Evolutionary conservation across 64 coral and sea anemone species (phyloP).

Genomic region (Trachythela sp.): DNA sequence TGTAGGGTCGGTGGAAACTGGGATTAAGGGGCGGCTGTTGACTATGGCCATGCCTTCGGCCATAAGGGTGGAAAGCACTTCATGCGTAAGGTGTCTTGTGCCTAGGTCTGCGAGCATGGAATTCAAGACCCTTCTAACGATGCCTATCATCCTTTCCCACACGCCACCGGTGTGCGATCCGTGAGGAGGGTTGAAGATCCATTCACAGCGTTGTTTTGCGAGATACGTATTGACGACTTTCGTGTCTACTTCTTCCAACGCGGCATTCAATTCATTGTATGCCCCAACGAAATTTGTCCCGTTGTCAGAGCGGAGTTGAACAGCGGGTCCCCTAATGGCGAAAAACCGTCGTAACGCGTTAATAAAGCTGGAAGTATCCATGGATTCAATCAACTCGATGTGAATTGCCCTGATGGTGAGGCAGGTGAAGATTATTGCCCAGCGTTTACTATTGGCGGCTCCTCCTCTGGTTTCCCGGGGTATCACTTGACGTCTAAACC

Average conservation of each 20-base stretch:
- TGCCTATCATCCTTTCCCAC: slow-evolving; percentile 51
- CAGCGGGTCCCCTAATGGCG: slow-evolving; percentile 30
- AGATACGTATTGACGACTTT: slow-evolving; percentile 18
- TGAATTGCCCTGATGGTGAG: neutral
- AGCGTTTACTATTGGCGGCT: neutral
- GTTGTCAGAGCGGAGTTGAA: slow-evolving; percentile 51
- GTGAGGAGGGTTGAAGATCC: slow-evolving; percentile 48
- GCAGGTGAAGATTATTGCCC: neutral
- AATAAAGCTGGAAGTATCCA: slow-evolving; percentile 62
- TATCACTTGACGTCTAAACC: neutral
- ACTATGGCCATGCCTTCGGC: slow-evolving; percentile 53
- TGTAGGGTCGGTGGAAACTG: slow-evolving; percentile 37
- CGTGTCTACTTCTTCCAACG: neutral
- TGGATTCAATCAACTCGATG: slow-evolving; percentile 3
- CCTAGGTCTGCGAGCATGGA: slow-evolving; percentile 24
- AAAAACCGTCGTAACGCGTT: slow-evolving; percentile 61
- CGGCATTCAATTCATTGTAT: slow-evolving; percentile 30
- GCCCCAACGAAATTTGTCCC: slow-evolving; percentile 43
- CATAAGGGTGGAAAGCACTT: slow-evolving; percentile 58
- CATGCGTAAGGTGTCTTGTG: slow-evolving; percentile 37
- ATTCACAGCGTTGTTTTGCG: slow-evolving; percentile 17
- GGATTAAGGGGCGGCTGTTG: slow-evolving; percentile 48
- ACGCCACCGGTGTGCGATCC: slow-evolving; percentile 25
- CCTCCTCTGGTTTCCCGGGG: neutral
- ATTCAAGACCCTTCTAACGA: slow-evolving; percentile 18